These are phyloP conservation scores for Dioctria rufipes DNA, from an alignment of 2,888 invertebrate species.

Conservation along the genomic window DNA sequence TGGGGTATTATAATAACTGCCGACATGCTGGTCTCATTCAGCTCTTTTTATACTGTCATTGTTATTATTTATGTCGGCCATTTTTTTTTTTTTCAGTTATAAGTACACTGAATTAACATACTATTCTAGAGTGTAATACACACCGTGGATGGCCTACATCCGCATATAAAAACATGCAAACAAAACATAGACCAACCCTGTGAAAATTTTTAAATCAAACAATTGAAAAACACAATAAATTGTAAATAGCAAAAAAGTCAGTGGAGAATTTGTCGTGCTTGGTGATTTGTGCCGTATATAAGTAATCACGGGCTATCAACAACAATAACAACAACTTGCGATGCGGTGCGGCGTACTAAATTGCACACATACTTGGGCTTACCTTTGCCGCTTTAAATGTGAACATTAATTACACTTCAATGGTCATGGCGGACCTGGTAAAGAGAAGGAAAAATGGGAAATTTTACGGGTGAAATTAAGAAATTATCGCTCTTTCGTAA, in stretches of 20 bases:
- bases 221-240: conserved; percentile 1
- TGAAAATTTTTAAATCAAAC: conserved; percentile 1
- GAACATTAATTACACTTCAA: conserved; percentile 6
- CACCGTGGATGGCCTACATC: no score
- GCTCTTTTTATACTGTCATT: background rate
- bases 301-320: background rate
- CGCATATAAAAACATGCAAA: no score
- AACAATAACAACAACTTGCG: no score
- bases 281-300: background rate
- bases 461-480: conserved; percentile 7
- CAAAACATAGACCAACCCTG: background rate
- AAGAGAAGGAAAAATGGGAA: background rate
- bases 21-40: background rate
- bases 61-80: background rate
- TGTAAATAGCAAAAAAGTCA: background rate
- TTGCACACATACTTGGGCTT: conserved; percentile 1
- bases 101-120: no score
- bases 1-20: background rate
- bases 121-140: no score
- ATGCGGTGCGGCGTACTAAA: background rate
- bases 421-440: conserved; percentile 5
- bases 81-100: background rate
- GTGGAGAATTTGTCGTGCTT: background rate
- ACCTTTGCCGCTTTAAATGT: background rate
- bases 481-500: conserved; percentile 7